phyloP scores from a whole-genome alignment of 2,113 vertebrate genomes.

The Hippolais icterina region DNA sequence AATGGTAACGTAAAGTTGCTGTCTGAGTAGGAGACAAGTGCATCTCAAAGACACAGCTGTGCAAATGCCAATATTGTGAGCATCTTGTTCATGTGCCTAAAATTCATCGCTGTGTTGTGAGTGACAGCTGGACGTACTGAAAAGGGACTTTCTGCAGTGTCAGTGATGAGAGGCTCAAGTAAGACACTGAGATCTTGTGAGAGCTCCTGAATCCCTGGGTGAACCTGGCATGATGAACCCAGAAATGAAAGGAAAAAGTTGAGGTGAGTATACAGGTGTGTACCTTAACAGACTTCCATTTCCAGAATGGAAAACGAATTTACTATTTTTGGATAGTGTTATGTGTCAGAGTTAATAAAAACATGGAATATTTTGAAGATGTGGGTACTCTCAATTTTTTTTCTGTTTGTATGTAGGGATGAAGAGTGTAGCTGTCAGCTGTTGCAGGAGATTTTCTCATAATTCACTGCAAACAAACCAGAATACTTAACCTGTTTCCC shows the following conservation, averaged over 20 bases:
- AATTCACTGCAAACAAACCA: background rate
- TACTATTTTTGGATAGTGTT: fast-evolving
- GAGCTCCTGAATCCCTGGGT: background rate
- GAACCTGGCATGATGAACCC: background rate
- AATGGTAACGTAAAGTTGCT: background rate
- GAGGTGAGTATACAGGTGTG: background rate
- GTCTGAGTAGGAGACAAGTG: background rate
- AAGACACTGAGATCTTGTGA: background rate
- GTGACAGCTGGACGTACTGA: background rate
- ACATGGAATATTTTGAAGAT: background rate
- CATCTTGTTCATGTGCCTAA: background rate
- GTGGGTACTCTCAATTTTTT: background rate
- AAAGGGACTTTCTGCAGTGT: background rate
- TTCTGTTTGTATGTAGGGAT: background rate
- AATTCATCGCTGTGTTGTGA: fast-evolving
- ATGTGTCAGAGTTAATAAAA: background rate
- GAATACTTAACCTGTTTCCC: background rate
- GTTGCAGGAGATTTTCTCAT: background rate
- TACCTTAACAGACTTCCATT: background rate
- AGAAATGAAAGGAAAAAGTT: background rate
- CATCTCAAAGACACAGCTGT: background rate
- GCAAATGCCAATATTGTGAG: background rate
- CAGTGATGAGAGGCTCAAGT: fast-evolving
- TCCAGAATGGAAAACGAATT: background rate
- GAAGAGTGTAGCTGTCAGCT: background rate